These are phyloP conservation scores for Cremastinae sp. DNA, from an alignment of 2,888 invertebrate species.

Conservation along the genomic window DNA sequence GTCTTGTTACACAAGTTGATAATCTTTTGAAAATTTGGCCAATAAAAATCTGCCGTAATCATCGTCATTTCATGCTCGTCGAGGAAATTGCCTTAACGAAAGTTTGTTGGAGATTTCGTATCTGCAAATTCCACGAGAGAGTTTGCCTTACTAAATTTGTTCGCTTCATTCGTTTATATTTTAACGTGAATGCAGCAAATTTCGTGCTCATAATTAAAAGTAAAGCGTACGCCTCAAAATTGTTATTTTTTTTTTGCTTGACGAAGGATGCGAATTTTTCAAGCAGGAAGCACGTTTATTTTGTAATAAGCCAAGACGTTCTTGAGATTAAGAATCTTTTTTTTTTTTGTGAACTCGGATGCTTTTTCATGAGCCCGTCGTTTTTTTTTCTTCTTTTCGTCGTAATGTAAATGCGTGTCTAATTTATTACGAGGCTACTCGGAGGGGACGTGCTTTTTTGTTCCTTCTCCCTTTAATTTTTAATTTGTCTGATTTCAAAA, in stretches of 20 bases:
- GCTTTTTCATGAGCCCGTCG: no score
- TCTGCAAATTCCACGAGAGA: constrained; percentile 19
- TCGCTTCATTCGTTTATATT: constrained; percentile 19
- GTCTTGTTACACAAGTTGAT: constrained; percentile 52
- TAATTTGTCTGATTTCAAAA: no score
- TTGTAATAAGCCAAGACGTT: no score
- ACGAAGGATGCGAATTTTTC: no score
- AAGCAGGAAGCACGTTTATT: no score
- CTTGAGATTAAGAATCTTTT: no score
- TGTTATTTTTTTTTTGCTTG: neutral
- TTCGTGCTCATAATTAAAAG: constrained; percentile 26
- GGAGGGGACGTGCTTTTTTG: no score
- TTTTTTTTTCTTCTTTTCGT: no score
- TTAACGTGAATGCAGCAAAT: constrained; percentile 14
- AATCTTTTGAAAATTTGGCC: constrained; percentile 55
- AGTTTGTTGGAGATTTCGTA: constrained; percentile 36
- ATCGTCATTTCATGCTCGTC: constrained; percentile 44
- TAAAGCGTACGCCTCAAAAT: constrained; percentile 2
- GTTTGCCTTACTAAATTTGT: constrained; percentile 17
- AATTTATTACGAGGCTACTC: no score
- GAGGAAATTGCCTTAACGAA: constrained; percentile 52
- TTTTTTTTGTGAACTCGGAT: no score
- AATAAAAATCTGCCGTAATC: constrained; percentile 44
- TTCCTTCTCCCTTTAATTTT: no score
- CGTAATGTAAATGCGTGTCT: no score